These are phyloP conservation scores for Sebastes ruberrimus DNA, from an alignment of 2,797 vertebrate genomes.

Conservation along the genomic window DNA sequence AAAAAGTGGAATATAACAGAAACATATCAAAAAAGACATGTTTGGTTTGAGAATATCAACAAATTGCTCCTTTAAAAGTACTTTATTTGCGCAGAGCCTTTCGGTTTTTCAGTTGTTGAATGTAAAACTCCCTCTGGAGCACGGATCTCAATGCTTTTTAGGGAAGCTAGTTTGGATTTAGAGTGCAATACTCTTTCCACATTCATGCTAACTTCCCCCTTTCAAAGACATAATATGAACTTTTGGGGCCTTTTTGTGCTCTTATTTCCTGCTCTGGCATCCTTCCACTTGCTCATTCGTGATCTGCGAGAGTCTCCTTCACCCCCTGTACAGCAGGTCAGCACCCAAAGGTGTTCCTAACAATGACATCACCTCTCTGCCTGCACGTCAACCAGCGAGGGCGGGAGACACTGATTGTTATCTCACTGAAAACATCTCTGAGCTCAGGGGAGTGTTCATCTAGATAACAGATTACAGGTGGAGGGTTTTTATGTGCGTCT, in stretches of 20 bases:
- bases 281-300: neutral
- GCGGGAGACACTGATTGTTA: constrained; percentile 40
- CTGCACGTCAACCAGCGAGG: constrained; percentile 6
- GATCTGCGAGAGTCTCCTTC: neutral
- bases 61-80: neutral
- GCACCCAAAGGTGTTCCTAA: neutral
- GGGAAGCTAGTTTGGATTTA: neutral
- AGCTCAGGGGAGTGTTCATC: constrained; percentile 42
- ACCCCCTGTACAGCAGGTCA: neutral
- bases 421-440: constrained; percentile 32
- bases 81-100: neutral
- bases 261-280: neutral
- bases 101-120: neutral
- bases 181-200: neutral
- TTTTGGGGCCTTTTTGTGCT: neutral
- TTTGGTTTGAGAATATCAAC: neutral
- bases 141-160: neutral
- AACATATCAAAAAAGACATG: neutral
- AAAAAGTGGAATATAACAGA: neutral
- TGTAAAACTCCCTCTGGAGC: neutral
- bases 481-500: constrained; percentile 18
- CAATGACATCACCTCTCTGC: constrained; percentile 55
- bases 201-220: neutral
- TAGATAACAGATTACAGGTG: constrained; percentile 52
- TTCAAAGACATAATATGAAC: neutral